These are phyloP conservation scores for Malurus melanocephalus DNA, from an alignment of 2,113 vertebrate species.

Conservation along the genomic window DNA sequence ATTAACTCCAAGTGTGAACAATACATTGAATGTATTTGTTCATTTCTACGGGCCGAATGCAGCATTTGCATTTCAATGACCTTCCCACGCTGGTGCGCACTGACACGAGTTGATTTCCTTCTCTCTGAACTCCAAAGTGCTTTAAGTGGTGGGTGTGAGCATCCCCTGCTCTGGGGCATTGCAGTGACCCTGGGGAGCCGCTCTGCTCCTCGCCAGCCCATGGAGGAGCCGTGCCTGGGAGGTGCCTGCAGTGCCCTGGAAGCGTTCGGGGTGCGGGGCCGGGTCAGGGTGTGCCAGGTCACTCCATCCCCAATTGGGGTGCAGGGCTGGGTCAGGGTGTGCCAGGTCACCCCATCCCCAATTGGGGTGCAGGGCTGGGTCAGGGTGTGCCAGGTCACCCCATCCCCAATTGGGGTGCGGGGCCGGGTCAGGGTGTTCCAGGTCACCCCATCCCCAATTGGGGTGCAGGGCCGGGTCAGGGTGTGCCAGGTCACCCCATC, in stretches of 20 bases:
- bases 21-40: not conserved
- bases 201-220: not conserved
- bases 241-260: not conserved
- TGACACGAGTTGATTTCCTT: not conserved
- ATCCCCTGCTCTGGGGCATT: rapidly evolving
- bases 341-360: too few species aligned
- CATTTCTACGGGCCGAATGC: not conserved
- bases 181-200: rapidly evolving
- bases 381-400: not conserved
- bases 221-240: not conserved
- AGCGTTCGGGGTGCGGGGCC: not conserved
- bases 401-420: not conserved
- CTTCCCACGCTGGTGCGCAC: not conserved
- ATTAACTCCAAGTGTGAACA: not conserved
- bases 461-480: not conserved
- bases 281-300: not conserved
- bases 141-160: rapidly evolving
- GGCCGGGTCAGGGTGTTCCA: not conserved
- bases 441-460: too few species aligned
- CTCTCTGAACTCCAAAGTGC: not conserved
- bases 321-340: not conserved
- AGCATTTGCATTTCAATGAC: not conserved
- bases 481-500: not conserved
- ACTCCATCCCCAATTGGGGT: not conserved
- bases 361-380: not conserved